Evolutionary conservation across 2,113 vertebrate species (phyloP).

Genomic region (Papio anubis): DNA sequence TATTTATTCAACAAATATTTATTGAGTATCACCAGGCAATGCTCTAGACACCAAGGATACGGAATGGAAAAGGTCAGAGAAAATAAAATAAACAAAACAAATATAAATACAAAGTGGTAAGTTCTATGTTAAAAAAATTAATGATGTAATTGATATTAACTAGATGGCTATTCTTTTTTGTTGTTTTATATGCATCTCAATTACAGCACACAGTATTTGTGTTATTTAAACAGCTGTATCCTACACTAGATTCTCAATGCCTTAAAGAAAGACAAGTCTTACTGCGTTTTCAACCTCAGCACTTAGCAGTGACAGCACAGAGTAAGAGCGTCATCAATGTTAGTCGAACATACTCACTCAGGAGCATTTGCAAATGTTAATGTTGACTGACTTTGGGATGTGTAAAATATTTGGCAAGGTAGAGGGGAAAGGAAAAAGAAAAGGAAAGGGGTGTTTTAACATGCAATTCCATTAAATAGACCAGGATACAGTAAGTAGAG

Average conservation of each 20-base stretch:
- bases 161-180: background rate
- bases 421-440: background rate
- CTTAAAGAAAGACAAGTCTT: background rate
- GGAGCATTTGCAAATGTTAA: background rate
- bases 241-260: background rate
- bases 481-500: background rate
- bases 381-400: background rate
- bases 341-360: background rate
- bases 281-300: background rate
- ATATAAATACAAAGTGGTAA: background rate
- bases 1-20: constrained; percentile 57
- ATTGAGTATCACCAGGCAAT: background rate
- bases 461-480: background rate
- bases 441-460: background rate
- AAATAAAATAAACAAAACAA: background rate
- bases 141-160: background rate
- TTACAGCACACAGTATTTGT: background rate
- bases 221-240: background rate
- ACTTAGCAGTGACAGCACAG: background rate
- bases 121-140: background rate
- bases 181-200: background rate
- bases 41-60: background rate
- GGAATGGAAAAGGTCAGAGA: background rate
- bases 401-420: background rate
- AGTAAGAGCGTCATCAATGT: background rate